phyloP scores from a whole-genome alignment of 2,888 invertebrate genomes.

The Nemoura dubitans region DNA sequence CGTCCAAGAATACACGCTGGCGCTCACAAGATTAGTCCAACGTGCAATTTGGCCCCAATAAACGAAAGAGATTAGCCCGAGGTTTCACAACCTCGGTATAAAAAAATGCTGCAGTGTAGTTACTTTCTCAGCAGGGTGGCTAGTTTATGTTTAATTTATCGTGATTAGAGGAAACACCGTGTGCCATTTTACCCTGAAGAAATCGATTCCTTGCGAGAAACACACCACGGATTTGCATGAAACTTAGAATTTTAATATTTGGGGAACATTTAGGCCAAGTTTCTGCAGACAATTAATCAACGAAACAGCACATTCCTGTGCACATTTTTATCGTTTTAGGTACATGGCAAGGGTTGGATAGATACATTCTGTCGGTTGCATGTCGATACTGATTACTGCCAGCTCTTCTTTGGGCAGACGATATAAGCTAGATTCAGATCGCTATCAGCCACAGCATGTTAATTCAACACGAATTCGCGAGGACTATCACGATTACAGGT shows the following conservation, averaged over 20 bases:
- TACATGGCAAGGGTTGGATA: not conserved
- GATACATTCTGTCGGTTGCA: not conserved
- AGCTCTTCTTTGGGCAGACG: not conserved
- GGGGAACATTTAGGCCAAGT: not conserved
- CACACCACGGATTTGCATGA: not conserved
- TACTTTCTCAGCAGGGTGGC: not conserved
- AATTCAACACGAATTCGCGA: not conserved
- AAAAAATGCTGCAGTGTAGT: not conserved
- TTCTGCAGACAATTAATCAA: not conserved
- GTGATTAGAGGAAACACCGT: not conserved
- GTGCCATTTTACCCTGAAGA: not conserved
- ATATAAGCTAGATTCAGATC: not conserved
- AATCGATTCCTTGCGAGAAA: not conserved
- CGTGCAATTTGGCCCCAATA: not conserved
- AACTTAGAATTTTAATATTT: not conserved
- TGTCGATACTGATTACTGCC: constrained; percentile 7
- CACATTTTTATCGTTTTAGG: not conserved
- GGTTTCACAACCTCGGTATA: not conserved
- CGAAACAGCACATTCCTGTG: not conserved
- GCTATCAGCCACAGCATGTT: not conserved
- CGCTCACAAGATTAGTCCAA: not conserved
- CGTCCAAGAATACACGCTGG: not conserved
- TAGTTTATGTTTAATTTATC: not conserved
- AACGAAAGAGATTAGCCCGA: not conserved
- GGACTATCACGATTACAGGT: not conserved